Base-by-base conservation (phyloP, 2,888 invertebrate genomes). In the Coleophora deauratella region DNA sequence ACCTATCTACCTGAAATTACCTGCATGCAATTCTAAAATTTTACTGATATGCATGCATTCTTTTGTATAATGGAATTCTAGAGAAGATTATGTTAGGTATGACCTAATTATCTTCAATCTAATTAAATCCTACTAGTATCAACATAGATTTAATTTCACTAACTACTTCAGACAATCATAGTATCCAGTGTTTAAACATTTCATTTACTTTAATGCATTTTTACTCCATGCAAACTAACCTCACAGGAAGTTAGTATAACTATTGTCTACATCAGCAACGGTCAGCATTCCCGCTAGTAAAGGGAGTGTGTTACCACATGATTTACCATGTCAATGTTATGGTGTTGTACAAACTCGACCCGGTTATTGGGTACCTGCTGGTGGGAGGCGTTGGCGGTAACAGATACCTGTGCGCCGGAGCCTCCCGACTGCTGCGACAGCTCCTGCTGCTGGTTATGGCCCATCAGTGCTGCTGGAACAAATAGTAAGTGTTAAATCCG, bases 291-390 rank as follows among this genome's bases (percentile, higher is more conserved):
- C 71, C 50, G 73, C 74, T 71, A 78, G 54, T 71, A 81, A 67
- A 62, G 51, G 53, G 62, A 65, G 61, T 72, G 62, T 52, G 70
- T 80, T 75, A 77, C 72, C 21, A 74, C 69, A 42, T 74, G 66
- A 81, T 79, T 84, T 85, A 85, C 85, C 85, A 85, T 82, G 79
- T 85, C 84, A 74, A 82, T 79, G 77, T 75, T 84, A 84, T 86
- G 86, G 77, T 86, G 85, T 74, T 82, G 81, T 68, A 86, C 76
- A 82, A 85, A 84, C 63, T 84, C 85, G 71, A 86, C 80, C 78
- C 85, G 82, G 51, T 74, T 82, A 77, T 72, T 85, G 80, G 86
- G 78, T 81, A 85, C 85, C 79, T 86, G 85, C 66, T 85, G 86
- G 41, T 79, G 82, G 54, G 86, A 58, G 46, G 85, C 47, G 51